A percentile compares a stretch with the other conserved stretches of the same genome.
These are phyloP conservation scores for Amyelois transitella DNA, from an alignment of 1,140 invertebrate genomes.

Conservation along the genomic window DNA sequence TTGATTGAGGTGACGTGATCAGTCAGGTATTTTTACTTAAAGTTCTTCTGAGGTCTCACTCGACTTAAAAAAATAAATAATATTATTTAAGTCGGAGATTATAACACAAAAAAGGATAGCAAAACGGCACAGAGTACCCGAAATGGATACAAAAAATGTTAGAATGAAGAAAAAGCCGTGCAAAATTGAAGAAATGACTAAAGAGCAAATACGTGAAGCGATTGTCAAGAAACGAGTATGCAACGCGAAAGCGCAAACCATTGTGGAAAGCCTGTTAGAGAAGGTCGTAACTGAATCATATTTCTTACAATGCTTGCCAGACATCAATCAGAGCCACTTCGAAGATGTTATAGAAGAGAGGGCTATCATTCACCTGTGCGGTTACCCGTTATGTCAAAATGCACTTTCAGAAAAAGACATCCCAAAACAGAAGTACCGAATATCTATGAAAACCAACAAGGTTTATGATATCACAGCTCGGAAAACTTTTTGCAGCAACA, in stretches of 20 bases:
- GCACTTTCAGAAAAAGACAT: constrained; percentile 73
- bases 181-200: constrained; percentile 67
- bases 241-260: constrained; percentile 77
- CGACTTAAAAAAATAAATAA: too few relatives aligned
- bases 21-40: too few relatives aligned
- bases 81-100: too few relatives aligned
- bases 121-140: too few relatives aligned
- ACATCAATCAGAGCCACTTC: constrained; percentile 84
- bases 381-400: constrained; percentile 86
- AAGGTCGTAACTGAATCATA: constrained; percentile 37
- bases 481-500: constrained; percentile 89
- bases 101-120: too few relatives aligned
- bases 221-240: constrained; percentile 81
- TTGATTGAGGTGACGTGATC: too few relatives aligned
- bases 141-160: too few relatives aligned
- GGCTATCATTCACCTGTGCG: constrained; percentile 84
- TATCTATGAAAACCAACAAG: constrained; percentile 85
- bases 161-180: too few relatives aligned
- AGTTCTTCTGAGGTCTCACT: too few relatives aligned
- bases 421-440: constrained; percentile 85
- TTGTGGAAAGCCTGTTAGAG: constrained; percentile 79
- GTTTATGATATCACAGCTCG: constrained; percentile 89
- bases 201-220: constrained; percentile 77
- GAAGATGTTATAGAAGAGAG: constrained; percentile 89
- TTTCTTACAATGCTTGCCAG: constrained; percentile 74